A percentile compares a stretch with the other conserved stretches of the same genome.
Evolutionary conservation across 1,140 invertebrate genomes (phyloP).

Genomic region (Bombus sylvicola): DNA sequence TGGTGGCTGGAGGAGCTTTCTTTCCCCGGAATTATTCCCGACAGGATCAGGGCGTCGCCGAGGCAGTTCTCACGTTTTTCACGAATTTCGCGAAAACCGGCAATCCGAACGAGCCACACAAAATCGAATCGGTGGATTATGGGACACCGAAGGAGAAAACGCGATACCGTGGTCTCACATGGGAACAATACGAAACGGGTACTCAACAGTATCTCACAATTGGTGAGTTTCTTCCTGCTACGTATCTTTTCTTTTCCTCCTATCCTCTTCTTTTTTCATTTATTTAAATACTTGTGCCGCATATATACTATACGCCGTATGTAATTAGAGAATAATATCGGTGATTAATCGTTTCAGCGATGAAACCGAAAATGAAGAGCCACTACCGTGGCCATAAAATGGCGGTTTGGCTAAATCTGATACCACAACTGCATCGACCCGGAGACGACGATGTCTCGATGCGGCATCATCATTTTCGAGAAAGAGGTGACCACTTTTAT

Average conservation of each 20-base stretch:
- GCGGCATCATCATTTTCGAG: slow-evolving; percentile 90
- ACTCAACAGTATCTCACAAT: slow-evolving; percentile 90
- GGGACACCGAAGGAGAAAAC: slow-evolving; percentile 85
- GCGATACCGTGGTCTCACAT: slow-evolving; percentile 84
- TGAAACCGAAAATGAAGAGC: slow-evolving; percentile 88
- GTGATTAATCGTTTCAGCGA: slow-evolving; percentile 82
- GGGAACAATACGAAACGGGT: slow-evolving; percentile 90
- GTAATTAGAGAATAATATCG: rapidly evolving
- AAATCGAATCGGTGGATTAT: slow-evolving; percentile 83
- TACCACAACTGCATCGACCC: slow-evolving; percentile 93
- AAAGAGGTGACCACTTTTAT: slow-evolving; percentile 88
- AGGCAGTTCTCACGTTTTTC: slow-evolving; percentile 89
- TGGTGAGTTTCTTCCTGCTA: slow-evolving; percentile 81
- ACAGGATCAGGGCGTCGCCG: slow-evolving; percentile 89
- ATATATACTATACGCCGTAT: rapidly evolving
- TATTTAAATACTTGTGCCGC: neutral
- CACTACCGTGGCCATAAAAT: slow-evolving; percentile 96
- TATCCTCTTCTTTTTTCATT: neutral
- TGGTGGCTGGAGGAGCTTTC: slow-evolving; percentile 87
- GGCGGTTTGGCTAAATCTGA: slow-evolving; percentile 95
- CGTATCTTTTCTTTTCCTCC: too few relatives aligned
- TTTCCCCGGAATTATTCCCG: slow-evolving; percentile 89
- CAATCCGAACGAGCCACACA: slow-evolving; percentile 87
- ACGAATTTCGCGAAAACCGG: slow-evolving; percentile 90
- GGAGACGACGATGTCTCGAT: slow-evolving; percentile 89